Base-by-base conservation (phyloP, 2,113 vertebrate species). In the Oncorhynchus clarkii region DNA sequence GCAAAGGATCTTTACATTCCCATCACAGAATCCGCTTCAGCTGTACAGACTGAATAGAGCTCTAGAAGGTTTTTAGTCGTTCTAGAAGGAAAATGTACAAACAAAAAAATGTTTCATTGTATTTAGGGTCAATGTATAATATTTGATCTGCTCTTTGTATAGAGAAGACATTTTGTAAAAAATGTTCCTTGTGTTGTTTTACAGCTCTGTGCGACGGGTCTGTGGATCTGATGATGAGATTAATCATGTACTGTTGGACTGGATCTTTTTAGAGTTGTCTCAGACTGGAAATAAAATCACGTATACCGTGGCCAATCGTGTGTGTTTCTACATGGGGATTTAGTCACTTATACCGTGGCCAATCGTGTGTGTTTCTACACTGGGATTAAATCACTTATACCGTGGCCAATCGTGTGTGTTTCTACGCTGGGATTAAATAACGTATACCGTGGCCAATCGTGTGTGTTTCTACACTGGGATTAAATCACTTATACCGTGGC, bases 281-380 rank as follows among this genome's bases (percentile, higher is more conserved):
- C 31, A 4, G 67, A 68, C 70, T 86, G 82, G 88, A 82, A 89
- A 90, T 89, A 88, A 88, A 90, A 78, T 67, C 75, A 82, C 74
- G 9, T 59, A 66, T 48, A 74, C 60, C 39, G 54, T 68, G 45
- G 12, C 3, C 3, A 51, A 16, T 14, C 14, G 14, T 51, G 27
- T 54, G 0, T 29, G 27, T 29, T 29, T 29, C 27, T 29, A 29
- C 27, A 29, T 0, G 0, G 27, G 2, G 27, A 27, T 27, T 27
- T 86, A 90, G 77, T 67, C 74, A 82, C 74, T 9, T 59, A 66
- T 48, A 74, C 60, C 39, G 54, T 67, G 45, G 12, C 11, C 2
- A 51, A 14, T 12, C 13, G 49, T 51, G 27, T 54, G 0, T 57
- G 20, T 2, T 29, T n/a, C 51, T 71, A 51, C 69, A 27, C 5